Conservation (phyloP, 2,797 vertebrate genomes). For the Macrochelys suwanniensis region DNA sequence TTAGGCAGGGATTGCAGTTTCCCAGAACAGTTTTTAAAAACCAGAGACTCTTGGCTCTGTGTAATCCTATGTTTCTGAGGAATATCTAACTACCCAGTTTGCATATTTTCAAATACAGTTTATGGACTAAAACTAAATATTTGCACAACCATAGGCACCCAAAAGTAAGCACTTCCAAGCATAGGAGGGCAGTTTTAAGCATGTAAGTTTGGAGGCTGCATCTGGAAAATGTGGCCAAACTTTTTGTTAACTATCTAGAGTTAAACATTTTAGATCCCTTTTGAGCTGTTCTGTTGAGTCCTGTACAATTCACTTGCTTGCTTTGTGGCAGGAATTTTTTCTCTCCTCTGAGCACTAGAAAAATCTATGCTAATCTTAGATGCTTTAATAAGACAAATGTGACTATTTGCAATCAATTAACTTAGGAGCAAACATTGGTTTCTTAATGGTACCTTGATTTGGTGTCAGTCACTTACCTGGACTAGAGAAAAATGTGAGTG, state of each 20-base stretch:
- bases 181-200: background rate
- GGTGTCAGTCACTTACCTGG: conserved; percentile 64
- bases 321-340: background rate
- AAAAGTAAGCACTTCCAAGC: background rate
- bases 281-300: background rate
- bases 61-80: background rate
- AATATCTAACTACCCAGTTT: background rate
- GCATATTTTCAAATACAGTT: background rate
- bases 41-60: background rate
- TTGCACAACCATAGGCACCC: background rate
- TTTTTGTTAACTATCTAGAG: background rate
- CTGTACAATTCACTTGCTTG: background rate
- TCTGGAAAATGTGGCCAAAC: background rate
- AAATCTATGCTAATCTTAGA: background rate
- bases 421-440: conserved; percentile 63
- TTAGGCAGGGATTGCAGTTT: background rate
- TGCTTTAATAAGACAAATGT: conserved; percentile 75
- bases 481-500: background rate
- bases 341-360: background rate
- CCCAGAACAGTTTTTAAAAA: background rate
- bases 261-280: background rate
- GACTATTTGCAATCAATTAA: conserved; percentile 77
- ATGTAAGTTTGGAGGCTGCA: accelerated
- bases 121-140: background rate
- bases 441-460: conserved; percentile 76